Evolutionary conservation across 2,888 invertebrate genomes (phyloP), one percentile per base, ranked within the genome.

Genomic region (Cistogaster globosa): DNA sequence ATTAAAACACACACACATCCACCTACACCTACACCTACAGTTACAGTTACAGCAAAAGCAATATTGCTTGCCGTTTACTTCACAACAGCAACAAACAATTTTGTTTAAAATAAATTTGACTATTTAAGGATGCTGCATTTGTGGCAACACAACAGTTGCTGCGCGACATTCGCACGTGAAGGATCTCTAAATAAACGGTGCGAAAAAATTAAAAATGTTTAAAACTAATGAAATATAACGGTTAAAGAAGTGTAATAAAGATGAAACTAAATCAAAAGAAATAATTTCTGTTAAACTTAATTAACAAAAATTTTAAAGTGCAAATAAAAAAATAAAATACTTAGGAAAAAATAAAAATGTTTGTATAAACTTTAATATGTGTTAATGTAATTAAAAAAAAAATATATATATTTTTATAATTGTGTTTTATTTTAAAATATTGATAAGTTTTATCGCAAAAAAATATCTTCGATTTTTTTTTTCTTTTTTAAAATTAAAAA

Each of bases 41-140:
- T n/a, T 32, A 62, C 53, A 78, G 20, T 14, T 68, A 36, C 9
- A 71, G 12, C 20, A 26, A 62, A 55, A 78, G 20, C 58, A 68
- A 60, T 38, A 57, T 58, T 79, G 57, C 42, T 79, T 63, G 45
- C 48, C 65, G 48, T 71, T 55, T 80, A 60, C 26, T 53, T 26
- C 26, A 58, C 51, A 67, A 77, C 58, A 71, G 76, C 58, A 77
- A 58, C 58, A 77, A 83, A 62, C 45, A 81, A 60, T 60, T 58
- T 65, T 58, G 76, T 82, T 55, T 7, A 71, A 77, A 38, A 71
- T 71, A 65, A 62, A 77, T 74, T 83, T 57, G 80, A 86, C 88
- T 91, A 91, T 91, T 91, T 91, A 91, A 91, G 89, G 91, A 91
- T 91, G 91, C 89, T 91, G 91, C 91, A 89, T 89, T 89, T 87